These are phyloP conservation scores for Ceratoteleas bidentatus DNA, from an alignment of 1,140 invertebrate genomes.

Conservation along the genomic window DNA sequence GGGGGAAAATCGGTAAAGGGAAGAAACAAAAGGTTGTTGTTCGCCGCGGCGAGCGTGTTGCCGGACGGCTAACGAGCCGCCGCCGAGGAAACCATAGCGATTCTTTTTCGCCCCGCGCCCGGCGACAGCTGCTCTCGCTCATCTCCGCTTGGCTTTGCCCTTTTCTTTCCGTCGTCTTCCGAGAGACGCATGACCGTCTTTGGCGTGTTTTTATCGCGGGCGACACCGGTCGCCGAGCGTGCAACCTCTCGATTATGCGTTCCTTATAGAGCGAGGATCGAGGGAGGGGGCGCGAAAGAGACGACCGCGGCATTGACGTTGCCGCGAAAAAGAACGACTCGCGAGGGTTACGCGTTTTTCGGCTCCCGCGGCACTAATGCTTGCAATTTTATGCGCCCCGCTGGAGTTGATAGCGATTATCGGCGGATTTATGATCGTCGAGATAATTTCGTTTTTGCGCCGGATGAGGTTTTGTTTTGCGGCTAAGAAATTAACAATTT, in stretches of 20 bases:
- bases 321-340: neutral
- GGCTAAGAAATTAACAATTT: too few relatives aligned
- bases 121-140: constrained; percentile 48
- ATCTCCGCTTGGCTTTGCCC: constrained; percentile 26
- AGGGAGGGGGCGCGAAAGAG: neutral
- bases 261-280: neutral
- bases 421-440: too few relatives aligned
- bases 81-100: constrained; percentile 66
- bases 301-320: neutral
- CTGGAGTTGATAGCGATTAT: too few relatives aligned
- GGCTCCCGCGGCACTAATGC: neutral
- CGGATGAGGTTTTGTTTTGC: too few relatives aligned
- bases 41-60: neutral
- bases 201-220: constrained; percentile 65
- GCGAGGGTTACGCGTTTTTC: neutral
- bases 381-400: neutral
- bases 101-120: constrained; percentile 29
- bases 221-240: constrained; percentile 15
- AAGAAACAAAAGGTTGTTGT: neutral
- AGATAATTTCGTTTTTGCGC: too few relatives aligned
- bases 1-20: neutral
- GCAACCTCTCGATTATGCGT: constrained; percentile 6
- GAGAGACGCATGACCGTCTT: constrained; percentile 47
- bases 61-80: constrained; percentile 19
- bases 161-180: constrained; percentile 24